Conservation (phyloP, 2,888 invertebrate species). For the Zygothrica quintamaculata region DNA sequence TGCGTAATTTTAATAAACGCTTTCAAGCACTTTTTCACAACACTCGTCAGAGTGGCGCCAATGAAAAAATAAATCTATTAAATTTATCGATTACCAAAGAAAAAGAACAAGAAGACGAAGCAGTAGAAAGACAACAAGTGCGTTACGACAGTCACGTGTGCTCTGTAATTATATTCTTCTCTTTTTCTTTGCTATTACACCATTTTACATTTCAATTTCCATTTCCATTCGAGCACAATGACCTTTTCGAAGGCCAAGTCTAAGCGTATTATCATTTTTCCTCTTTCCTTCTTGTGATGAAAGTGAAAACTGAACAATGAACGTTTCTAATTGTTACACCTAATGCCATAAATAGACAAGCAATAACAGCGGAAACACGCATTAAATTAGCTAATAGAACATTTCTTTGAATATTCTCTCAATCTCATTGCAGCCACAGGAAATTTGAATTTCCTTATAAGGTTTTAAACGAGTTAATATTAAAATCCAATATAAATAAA, state of each 20-base stretch:
- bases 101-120: too few relatives aligned
- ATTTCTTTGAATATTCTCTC: too few relatives aligned
- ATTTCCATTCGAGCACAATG: conserved; percentile 26
- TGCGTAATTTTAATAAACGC: background rate
- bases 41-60: conserved; percentile 34
- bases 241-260: conserved; percentile 48
- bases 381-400: too few relatives aligned
- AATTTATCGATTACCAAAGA: conserved; percentile 49
- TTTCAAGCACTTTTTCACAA: conserved; percentile 14
- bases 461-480: too few relatives aligned
- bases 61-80: conserved; percentile 41
- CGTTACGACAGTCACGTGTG: conserved; percentile 25
- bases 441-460: too few relatives aligned
- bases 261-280: conserved; percentile 20
- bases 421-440: too few relatives aligned
- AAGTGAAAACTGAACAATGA: conserved; percentile 14
- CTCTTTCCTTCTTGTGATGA: background rate
- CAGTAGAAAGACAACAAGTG: conserved; percentile 22
- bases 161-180: conserved; percentile 14
- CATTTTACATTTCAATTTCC: conserved; percentile 1
- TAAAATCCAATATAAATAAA: too few relatives aligned
- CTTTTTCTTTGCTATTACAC: conserved; percentile 3
- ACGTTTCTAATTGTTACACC: background rate
- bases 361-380: too few relatives aligned
- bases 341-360: too few relatives aligned